Percentiles rank a stretch among this genome's conserved stretches.
phyloP scores from a whole-genome alignment of 2,113 vertebrate genomes.

The Oryzias celebensis region DNA sequence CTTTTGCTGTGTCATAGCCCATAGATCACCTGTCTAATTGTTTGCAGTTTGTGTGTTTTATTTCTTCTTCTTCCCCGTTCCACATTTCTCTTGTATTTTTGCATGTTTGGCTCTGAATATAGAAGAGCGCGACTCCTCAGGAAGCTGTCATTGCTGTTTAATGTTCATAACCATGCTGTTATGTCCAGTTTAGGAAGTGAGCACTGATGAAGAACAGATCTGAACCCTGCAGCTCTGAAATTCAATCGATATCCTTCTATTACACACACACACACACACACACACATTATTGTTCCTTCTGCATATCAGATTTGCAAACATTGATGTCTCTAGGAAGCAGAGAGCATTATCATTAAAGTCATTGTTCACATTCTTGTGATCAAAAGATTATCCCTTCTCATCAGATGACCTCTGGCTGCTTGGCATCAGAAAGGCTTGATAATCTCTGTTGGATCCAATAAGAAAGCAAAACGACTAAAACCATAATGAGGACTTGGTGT shows the following conservation, averaged over 20 bases:
- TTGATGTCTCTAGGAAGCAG: conserved; percentile 1
- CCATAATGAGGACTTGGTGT: conserved; percentile 18
- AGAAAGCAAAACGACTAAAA: conserved; percentile 19
- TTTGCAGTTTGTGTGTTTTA: too few species aligned
- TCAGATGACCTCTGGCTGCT: conserved; percentile 29
- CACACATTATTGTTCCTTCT: not conserved
- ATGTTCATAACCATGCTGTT: conserved; percentile 10
- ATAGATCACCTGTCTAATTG: not conserved
- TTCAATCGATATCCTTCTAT: conserved; percentile 16
- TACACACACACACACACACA: not conserved
- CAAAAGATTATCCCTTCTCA: conserved; percentile 45
- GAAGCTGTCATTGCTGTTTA: not conserved
- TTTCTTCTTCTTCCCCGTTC: too few species aligned
- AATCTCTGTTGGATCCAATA: conserved; percentile 52
- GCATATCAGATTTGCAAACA: conserved; percentile 14
- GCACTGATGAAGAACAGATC: conserved; percentile 33
- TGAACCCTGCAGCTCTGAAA: conserved; percentile 28
- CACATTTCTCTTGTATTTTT: not conserved
- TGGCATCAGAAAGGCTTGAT: conserved; percentile 34
- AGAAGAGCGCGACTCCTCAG: not conserved
- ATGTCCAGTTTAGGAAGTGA: conserved; percentile 35
- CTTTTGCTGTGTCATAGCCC: conserved; percentile 23
- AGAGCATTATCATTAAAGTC: conserved; percentile 50
- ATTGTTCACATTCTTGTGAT: conserved; percentile 51
- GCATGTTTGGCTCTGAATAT: not conserved